Base-by-base conservation (phyloP, 2,888 invertebrate genomes). In the Strigamia crassipes region DNA sequence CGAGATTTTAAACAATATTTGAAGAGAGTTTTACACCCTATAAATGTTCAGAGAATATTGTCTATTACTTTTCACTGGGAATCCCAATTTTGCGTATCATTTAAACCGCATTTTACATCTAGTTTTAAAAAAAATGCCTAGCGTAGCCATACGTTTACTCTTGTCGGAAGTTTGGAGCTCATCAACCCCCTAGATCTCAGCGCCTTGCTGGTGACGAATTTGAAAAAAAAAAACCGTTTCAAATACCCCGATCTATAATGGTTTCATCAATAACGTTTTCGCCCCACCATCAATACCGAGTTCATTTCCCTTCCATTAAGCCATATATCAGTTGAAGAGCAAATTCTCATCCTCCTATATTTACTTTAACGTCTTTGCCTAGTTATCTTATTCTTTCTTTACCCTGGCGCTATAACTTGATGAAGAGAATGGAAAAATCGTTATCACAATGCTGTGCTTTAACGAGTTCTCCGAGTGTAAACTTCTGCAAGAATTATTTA, bases 271-370 rank as follows among this genome's bases (percentile, higher is more conserved):
- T 73, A 73, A 31, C 73, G 73, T 73, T 73, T 73, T 31, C 31
- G 31, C 27, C n/a, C 31, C 13, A 73, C 73, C 73, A 73, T 73
- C 73, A 73, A 73, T 73, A 73, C 73, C 31, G 73, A 73, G 73
- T 73, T 73, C 73, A 73, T 73, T 73, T 73, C 73, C 73, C 73
- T 73, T 73, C 73, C 73, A 73, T 73, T 73, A 73, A 73, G 73
- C 73, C 23, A 73, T 73, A n/a, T 73, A 73, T 73, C 12, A 73
- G 73, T 73, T 73, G 73, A 73, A 73, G 73, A 27, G 73, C 73
- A 73, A 73, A 73, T 73, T 73, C 73, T 73, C 73, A 73, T 73
- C 73, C 73, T 73, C 73, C 31, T 73, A 27, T 73, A 73, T 73
- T 73, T 73, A 73, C 73, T 27, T 73, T 73, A 73, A 31, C 73